A percentile compares a stretch with the other conserved stretches of the same genome.
Conservation (phyloP, 1,140 invertebrate species). For the Megathymus violae region DNA sequence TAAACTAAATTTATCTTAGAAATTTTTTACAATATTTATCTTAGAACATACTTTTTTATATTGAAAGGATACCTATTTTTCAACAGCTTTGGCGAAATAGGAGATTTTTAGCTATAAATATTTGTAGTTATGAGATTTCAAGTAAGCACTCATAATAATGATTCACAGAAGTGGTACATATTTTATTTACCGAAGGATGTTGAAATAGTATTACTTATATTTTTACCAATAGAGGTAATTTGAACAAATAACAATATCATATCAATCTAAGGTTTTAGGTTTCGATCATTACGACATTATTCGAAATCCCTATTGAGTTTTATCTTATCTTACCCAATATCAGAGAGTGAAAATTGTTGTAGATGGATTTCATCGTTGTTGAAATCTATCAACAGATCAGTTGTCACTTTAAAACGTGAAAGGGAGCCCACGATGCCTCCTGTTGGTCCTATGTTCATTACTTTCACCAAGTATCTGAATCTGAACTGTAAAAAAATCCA, state of each 20-base stretch:
- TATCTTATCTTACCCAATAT: conserved; percentile 65
- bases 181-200: too few relatives aligned
- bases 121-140: too few relatives aligned
- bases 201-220: too few relatives aligned
- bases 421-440: conserved; percentile 74
- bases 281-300: not conserved
- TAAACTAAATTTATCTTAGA: too few relatives aligned
- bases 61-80: too few relatives aligned
- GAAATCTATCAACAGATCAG: conserved; percentile 78
- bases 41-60: too few relatives aligned
- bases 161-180: too few relatives aligned
- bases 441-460: conserved; percentile 79
- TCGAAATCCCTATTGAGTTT: not conserved
- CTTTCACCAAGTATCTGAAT: conserved; percentile 77
- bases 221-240: too few relatives aligned
- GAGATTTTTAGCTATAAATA: too few relatives aligned
- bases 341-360: conserved; percentile 71
- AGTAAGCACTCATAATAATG: too few relatives aligned
- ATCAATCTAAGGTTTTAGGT: not conserved
- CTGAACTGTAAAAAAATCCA: conserved; percentile 74
- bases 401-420: conserved; percentile 57
- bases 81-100: too few relatives aligned
- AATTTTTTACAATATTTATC: too few relatives aligned
- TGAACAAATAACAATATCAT: not conserved
- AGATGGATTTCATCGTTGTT: conserved; percentile 80